Evolutionary conservation across 2,113 vertebrate species (phyloP).

Genomic region (Echinops telfairi): DNA sequence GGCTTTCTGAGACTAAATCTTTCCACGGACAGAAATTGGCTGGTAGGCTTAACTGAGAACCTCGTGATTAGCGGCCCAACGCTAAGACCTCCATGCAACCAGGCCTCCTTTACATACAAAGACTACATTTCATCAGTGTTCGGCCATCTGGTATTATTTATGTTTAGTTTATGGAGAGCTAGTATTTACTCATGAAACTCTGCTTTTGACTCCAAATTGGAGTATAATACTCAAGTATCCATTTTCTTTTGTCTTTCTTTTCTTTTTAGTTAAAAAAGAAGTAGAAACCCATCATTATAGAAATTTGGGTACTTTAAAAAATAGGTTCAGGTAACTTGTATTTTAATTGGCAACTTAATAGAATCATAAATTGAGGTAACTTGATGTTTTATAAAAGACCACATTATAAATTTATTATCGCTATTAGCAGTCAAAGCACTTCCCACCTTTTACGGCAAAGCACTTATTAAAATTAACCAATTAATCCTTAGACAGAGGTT

Average conservation of each 20-base stretch:
- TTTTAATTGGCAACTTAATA: conserved; percentile 72
- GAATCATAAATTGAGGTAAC: conserved; percentile 58
- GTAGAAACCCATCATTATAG: conserved; percentile 37
- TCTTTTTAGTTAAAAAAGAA: conserved; percentile 41
- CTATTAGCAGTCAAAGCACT: conserved; percentile 71
- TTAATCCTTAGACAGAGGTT: conserved; percentile 80
- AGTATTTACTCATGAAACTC: not conserved
- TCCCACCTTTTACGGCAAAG: conserved; percentile 65
- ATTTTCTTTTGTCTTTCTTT: not conserved
- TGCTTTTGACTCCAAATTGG: not conserved
- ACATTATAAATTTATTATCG: conserved; percentile 71
- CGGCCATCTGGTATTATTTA: not conserved
- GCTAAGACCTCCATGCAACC: too few relatives aligned
- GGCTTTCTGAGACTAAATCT: too few relatives aligned
- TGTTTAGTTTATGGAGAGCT: not conserved
- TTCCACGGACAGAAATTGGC: too few relatives aligned
- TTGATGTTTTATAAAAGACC: conserved; percentile 56
- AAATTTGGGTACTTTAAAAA: conserved; percentile 56
- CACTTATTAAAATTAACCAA: conserved; percentile 81
- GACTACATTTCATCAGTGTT: conserved; percentile 5
- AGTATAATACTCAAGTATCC: not conserved
- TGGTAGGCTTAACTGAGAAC: too few relatives aligned
- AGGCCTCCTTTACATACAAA: not conserved
- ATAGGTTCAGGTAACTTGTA: conserved; percentile 33
- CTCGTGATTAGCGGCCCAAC: too few relatives aligned